A percentile compares a stretch with the other conserved stretches of the same genome.
Evolutionary conservation across 1,140 invertebrate genomes (phyloP).

Genomic region (Oryctes rhinoceros): DNA sequence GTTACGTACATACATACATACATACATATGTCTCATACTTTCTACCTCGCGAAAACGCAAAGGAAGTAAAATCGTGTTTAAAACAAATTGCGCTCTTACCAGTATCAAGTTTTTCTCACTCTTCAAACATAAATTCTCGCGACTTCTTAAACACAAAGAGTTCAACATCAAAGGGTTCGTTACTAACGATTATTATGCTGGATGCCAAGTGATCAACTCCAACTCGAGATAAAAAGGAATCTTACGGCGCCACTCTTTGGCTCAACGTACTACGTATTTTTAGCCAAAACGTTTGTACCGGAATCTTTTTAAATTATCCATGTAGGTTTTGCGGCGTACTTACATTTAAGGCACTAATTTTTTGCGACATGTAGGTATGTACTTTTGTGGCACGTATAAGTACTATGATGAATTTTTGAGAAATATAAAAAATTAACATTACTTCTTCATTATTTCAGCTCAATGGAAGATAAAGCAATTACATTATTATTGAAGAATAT

Average conservation of each 20-base stretch:
- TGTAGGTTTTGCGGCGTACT: neutral
- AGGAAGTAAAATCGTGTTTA: neutral
- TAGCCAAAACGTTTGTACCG: neutral
- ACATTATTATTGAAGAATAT: too few species aligned
- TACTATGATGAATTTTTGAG: neutral
- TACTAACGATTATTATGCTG: conserved; percentile 39
- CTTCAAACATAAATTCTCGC: conserved; percentile 17
- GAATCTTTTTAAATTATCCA: neutral
- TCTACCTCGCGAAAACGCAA: neutral
- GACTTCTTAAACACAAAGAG: conserved; percentile 23
- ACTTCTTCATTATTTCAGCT: neutral
- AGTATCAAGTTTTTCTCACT: neutral
- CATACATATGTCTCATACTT: neutral
- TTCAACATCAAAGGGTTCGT: conserved; percentile 40
- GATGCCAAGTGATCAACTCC: conserved; percentile 39
- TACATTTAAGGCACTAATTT: neutral
- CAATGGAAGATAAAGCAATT: neutral
- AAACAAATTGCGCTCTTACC: neutral
- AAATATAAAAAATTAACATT: neutral
- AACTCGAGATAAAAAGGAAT: conserved; percentile 36
- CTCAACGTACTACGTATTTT: neutral
- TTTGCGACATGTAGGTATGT: neutral
- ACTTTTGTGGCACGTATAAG: neutral
- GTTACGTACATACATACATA: too few species aligned
- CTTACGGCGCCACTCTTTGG: conserved; percentile 11